Evolutionary conservation across 2,113 vertebrate genomes (phyloP).

Genomic region (Osmerus mordax): DNA sequence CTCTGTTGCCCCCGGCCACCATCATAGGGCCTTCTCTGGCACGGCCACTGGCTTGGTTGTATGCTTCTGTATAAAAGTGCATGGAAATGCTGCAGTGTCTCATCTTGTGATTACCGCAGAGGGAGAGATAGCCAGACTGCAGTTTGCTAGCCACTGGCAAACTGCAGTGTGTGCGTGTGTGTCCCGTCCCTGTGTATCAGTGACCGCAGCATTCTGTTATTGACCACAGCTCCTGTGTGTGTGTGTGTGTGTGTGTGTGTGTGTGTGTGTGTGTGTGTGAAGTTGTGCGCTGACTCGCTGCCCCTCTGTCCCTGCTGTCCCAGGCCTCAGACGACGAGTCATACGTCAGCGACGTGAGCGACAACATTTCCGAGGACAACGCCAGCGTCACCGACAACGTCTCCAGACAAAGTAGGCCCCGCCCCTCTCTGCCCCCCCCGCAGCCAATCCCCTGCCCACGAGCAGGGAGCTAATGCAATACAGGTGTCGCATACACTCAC

Average conservation of each 20-base stretch:
- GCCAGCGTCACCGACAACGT: conserved; percentile 95
- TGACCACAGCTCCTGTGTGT: conserved; percentile 5
- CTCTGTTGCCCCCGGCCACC: conserved; percentile 3
- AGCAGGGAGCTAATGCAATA: conserved; percentile 18
- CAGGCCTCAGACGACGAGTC: conserved; percentile 98
- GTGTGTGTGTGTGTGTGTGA: background rate
- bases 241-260: conserved; percentile 15
- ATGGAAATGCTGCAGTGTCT: conserved; percentile 59
- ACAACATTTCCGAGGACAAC: conserved; percentile 99
- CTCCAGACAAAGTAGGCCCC: conserved; percentile 92
- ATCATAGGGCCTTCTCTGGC: conserved; percentile 22
- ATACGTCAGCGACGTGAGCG: conserved; percentile 98
- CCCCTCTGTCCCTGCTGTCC: conserved; percentile 47
- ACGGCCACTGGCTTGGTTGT: conserved; percentile 37
- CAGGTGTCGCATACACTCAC: conserved; percentile 21
- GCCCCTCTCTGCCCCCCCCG: background rate
- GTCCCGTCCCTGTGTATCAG: conserved; percentile 14
- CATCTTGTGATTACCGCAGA: conserved; percentile 52
- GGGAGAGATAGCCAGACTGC: conserved; percentile 55
- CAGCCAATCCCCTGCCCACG: conserved; percentile 6
- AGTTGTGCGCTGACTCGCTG: conserved; percentile 33
- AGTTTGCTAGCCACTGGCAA: conserved; percentile 60
- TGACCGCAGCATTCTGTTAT: conserved; percentile 3
- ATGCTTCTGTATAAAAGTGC: conserved; percentile 46
- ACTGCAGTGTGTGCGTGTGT: conserved; percentile 30